These are phyloP conservation scores for Callaeas wilsoni DNA, from an alignment of 2,113 vertebrate species.

Conservation along the genomic window DNA sequence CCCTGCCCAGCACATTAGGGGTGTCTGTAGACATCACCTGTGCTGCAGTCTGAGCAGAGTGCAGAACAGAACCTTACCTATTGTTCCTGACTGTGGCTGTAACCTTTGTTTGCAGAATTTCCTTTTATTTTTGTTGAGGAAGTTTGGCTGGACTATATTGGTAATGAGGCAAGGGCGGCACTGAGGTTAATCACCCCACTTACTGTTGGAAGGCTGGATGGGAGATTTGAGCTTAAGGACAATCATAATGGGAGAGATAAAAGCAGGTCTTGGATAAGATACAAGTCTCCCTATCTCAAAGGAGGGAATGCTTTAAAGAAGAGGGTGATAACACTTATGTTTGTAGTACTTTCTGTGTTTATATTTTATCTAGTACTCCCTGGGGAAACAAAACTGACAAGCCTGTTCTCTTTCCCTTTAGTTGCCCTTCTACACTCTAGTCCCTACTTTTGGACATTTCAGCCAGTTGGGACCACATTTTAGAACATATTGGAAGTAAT, in stretches of 20 bases:
- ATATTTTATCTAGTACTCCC: constrained; percentile 5
- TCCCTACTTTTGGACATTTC: not conserved
- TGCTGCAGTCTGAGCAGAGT: not conserved
- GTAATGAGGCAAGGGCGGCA: not conserved
- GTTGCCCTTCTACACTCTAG: not conserved
- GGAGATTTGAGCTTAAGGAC: not conserved
- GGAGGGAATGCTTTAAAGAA: constrained; percentile 1
- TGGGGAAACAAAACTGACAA: not conserved
- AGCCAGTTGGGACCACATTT: not conserved
- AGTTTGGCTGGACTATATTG: not conserved
- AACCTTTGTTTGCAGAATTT: constrained; percentile 7
- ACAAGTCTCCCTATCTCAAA: not conserved
- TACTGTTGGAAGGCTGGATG: not conserved
- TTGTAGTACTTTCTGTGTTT: constrained; percentile 19
- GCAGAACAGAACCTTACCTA: not conserved
- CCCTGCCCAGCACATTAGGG: too few species aligned
- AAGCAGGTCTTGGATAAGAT: constrained; percentile 5
- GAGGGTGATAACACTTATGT: constrained; percentile 18
- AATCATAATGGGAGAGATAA: constrained; percentile 40
- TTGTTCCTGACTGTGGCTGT: not conserved
- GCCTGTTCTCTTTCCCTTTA: not conserved
- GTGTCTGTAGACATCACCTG: not conserved
- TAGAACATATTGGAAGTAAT: not conserved
- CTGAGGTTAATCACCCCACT: constrained; percentile 26
- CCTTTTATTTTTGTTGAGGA: constrained; percentile 5